Percentiles rank a stretch among this genome's conserved stretches.
Evolutionary conservation across 2,888 invertebrate genomes (phyloP).

Genomic region (Anthoptus insignis): DNA sequence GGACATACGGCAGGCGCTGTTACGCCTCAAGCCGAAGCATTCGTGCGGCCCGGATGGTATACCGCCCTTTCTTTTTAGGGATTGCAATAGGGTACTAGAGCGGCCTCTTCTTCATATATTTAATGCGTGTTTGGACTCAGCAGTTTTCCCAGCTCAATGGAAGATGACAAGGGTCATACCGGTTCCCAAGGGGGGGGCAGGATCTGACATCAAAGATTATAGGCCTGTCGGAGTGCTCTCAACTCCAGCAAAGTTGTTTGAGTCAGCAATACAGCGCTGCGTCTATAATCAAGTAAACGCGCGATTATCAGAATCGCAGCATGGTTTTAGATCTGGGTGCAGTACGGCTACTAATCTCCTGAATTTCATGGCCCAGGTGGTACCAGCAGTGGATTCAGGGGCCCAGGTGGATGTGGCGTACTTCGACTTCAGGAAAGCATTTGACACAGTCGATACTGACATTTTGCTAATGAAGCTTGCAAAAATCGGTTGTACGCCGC

Average conservation of each 20-base stretch:
- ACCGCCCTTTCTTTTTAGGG: constrained; percentile 35
- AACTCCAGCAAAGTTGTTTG: constrained; percentile 16
- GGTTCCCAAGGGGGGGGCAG: constrained; percentile 18
- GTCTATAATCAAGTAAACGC: constrained; percentile 10
- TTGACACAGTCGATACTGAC: constrained; percentile 4
- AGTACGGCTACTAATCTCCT: constrained; percentile 1
- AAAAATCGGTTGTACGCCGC: neutral
- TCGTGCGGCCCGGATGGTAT: constrained; percentile 40
- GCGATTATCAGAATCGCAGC: constrained; percentile 8
- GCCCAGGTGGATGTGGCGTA: constrained; percentile 32
- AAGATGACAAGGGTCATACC: constrained; percentile 26
- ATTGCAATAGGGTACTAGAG: constrained; percentile 10
- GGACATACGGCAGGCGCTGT: neutral
- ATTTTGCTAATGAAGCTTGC: constrained; percentile 6
- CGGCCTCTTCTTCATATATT: constrained; percentile 25
- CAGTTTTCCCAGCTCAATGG: constrained; percentile 26
- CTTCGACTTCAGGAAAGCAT: constrained; percentile 23
- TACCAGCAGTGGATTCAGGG: constrained; percentile 26
- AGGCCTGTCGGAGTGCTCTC: constrained; percentile 19
- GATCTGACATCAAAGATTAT: constrained; percentile 6
- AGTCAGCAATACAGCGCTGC: constrained; percentile 5
- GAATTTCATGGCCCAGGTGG: neutral
- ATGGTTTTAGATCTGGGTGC: constrained; percentile 17
- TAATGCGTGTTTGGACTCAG: constrained; percentile 13
- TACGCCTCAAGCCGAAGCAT: constrained; percentile 22